Evolutionary conservation across 2,888 invertebrate species (phyloP).

Genomic region (Perizoma affinitatum): DNA sequence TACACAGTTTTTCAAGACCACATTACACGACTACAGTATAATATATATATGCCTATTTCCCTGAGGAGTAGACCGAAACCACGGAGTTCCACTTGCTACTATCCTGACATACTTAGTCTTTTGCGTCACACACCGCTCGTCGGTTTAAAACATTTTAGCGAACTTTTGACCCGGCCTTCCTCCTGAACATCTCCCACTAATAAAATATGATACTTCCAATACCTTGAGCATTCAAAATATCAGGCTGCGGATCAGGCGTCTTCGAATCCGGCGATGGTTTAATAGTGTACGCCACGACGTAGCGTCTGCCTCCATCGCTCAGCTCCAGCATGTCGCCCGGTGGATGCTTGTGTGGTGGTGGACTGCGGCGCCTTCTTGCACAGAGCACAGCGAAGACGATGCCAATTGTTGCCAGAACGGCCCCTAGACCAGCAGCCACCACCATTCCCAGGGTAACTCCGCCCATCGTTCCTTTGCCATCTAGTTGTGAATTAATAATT

Average conservation of each 20-base stretch:
- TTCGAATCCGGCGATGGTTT: conserved; percentile 85
- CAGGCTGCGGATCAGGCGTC: conserved; percentile 88
- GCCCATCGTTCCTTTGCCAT: conserved; percentile 87
- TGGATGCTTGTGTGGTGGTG: conserved; percentile 73
- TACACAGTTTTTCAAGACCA: too few species aligned
- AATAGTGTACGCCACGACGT: conserved; percentile 93
- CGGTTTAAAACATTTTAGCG: too few species aligned
- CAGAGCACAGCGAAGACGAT: conserved; percentile 66
- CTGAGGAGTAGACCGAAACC: too few species aligned
- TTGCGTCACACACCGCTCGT: too few species aligned
- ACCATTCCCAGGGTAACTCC: conserved; percentile 88
- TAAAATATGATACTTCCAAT: conserved; percentile 3
- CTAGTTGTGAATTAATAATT: conserved; percentile 55
- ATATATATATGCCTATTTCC: too few species aligned
- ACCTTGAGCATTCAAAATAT: conserved; percentile 92
- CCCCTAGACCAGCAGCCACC: conserved; percentile 68
- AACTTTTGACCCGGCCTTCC: too few species aligned
- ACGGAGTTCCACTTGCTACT: too few species aligned
- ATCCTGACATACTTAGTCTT: too few species aligned
- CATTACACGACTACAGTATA: too few species aligned
- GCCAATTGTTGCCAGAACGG: conserved; percentile 64
- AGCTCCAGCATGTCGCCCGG: conserved; percentile 84
- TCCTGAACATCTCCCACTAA: not conserved
- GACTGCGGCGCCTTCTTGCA: conserved; percentile 62
- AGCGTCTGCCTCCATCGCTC: conserved; percentile 92